Percentiles rank a stretch among this genome's conserved stretches.
Conservation (phyloP, 1,140 invertebrate genomes). For the Ectropis grisescens region DNA sequence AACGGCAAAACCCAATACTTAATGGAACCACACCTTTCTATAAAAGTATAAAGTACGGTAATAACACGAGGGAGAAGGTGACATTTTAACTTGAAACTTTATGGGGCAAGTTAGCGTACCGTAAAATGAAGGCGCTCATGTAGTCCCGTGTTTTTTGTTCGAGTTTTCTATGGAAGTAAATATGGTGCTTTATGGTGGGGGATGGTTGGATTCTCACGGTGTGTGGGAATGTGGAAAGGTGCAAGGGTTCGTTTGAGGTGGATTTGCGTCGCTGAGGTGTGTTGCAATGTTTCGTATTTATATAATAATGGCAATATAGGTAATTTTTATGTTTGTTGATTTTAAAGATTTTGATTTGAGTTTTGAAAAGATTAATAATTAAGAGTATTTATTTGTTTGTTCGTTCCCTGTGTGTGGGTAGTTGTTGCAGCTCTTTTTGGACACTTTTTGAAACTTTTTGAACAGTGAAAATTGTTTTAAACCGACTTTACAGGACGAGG, state of each 20-base stretch:
- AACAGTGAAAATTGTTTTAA: too few species aligned
- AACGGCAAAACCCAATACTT: conserved; percentile 29
- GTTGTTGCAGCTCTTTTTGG: too few species aligned
- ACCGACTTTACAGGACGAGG: too few species aligned
- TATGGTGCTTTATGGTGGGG: conserved; percentile 38
- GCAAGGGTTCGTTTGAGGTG: conserved; percentile 30
- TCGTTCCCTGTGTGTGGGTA: too few species aligned
- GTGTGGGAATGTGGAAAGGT: conserved; percentile 62
- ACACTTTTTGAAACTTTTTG: too few species aligned
- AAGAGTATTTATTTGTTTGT: too few species aligned
- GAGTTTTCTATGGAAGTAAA: conserved; percentile 16
- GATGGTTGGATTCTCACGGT: conserved; percentile 50
- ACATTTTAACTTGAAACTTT: conserved; percentile 26
- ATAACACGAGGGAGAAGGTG: conserved; percentile 17
- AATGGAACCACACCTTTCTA: conserved; percentile 31
- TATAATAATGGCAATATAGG: too few species aligned
- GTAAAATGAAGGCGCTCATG: conserved; percentile 38
- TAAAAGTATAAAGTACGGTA: conserved; percentile 35
- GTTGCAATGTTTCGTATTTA: too few species aligned
- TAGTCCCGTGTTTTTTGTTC: conserved; percentile 32
- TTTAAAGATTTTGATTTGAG: too few species aligned
- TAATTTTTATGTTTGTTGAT: too few species aligned
- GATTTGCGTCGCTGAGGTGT: too few species aligned
- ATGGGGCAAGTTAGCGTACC: conserved; percentile 33
- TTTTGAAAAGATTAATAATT: too few species aligned